Base-by-base conservation (phyloP, 2,888 invertebrate genomes). In the Ophioninae sp. region DNA sequence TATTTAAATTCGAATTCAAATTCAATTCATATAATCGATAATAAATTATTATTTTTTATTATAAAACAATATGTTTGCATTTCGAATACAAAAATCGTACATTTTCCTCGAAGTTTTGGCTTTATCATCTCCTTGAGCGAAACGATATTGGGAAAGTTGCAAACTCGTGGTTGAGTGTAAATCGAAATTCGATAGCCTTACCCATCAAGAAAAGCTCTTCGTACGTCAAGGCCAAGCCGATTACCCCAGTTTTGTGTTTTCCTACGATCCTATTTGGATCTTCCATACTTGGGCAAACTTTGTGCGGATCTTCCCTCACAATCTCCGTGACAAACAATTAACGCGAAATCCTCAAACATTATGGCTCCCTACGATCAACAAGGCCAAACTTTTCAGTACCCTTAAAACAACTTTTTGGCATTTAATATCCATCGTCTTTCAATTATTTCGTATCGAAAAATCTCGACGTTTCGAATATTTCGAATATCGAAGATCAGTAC, bases 161-260 rank as follows among this genome's bases (percentile, higher is more conserved):
- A 44, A 37, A 71, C 41, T 3, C 17, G 2, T 51, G 17, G 13
- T 56, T 23, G 10, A 63, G 23, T 58, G 65, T 64, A 63, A 20
- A n/a, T n/a, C 39, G 58, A 39, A 73, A 39, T 39, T 64, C 30
- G 37, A 23, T 13, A 61, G 20, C 39, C 61, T 22, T 23, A n/a
- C 30, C 30, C 56, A 41, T 56, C 65, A 56, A 51, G 56, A 39
- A 83, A 83, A 80, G 71, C 76, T 67, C 73, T 73, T 72, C 73
- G 56, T 56, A 80, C 63, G 76, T 72, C 41, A 63, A 51, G 41
- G 61, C 68, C 63, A 80, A 83, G 79, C 79, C 83, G 83, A 83
- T 80, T 83, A 83, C 83, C 73, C 83, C 72, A 76, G 30, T 67
- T 68, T 76, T 69, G 67, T 58, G 79, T 73, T 73, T 73, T 51